Evolutionary conservation across 2,113 vertebrate species (phyloP).

Genomic region (Phyllostomus discolor): DNA sequence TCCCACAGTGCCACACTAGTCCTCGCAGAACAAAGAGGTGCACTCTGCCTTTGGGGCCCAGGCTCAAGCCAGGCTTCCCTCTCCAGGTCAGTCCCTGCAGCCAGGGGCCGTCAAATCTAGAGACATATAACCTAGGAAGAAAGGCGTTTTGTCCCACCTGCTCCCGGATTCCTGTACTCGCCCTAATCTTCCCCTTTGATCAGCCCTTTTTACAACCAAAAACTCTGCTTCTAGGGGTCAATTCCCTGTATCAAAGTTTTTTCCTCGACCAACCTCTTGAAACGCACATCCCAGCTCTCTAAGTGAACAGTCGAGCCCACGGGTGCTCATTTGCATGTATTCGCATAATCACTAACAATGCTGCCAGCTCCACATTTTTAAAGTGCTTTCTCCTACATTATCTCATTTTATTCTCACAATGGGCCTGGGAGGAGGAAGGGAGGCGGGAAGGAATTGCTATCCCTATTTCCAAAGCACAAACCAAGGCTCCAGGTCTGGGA

Average conservation of each 20-base stretch:
- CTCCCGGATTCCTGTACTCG: background rate
- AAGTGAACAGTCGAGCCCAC: conserved; percentile 60
- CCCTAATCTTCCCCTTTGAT: background rate
- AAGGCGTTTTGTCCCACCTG: background rate
- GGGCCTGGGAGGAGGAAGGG: background rate
- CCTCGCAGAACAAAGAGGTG: background rate
- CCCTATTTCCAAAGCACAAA: background rate
- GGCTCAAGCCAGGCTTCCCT: background rate
- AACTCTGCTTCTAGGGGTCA: background rate
- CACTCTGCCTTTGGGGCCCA: background rate
- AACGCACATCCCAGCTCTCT: background rate
- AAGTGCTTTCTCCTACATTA: conserved; percentile 30
- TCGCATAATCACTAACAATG: conserved; percentile 49
- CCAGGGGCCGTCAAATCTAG: background rate
- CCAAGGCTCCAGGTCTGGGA: background rate
- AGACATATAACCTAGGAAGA: background rate
- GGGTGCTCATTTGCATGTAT: conserved; percentile 44
- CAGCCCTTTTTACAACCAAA: background rate
- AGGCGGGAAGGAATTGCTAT: background rate
- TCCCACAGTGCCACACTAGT: background rate
- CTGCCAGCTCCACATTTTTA: conserved; percentile 54
- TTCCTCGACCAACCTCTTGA: background rate
- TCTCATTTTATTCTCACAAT: conserved; percentile 62
- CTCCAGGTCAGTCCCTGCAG: background rate
- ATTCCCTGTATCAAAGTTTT: background rate